Conservation (phyloP, 2,888 invertebrate genomes). For the Neoaliturus tenellus region DNA sequence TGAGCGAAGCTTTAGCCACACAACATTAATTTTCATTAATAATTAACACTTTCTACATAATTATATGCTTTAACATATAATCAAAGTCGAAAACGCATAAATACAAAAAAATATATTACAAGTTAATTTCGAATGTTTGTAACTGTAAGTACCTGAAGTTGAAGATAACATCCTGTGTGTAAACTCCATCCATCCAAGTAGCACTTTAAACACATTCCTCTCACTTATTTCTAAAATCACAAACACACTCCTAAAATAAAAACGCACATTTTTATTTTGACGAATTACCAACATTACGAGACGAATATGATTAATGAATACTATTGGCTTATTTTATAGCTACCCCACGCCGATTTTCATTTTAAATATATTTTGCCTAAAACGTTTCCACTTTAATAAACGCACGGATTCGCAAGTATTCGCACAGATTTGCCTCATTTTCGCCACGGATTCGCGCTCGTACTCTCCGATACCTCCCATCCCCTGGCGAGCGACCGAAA, state of each 20-base stretch:
- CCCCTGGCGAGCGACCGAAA: not conserved
- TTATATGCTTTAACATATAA: too few species aligned
- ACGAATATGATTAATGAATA: not conserved
- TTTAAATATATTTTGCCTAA: not conserved
- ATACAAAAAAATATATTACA: too few species aligned
- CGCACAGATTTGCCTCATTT: not conserved
- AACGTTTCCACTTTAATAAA: not conserved
- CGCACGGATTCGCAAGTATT: not conserved
- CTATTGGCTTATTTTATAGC: not conserved
- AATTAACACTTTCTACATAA: too few species aligned
- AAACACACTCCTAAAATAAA: not conserved
- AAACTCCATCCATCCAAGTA: not conserved
- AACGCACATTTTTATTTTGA: not conserved
- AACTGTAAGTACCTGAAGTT: not conserved
- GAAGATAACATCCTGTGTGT: not conserved
- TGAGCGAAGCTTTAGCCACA: too few species aligned
- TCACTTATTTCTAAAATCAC: too few species aligned
- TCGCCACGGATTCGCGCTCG: not conserved
- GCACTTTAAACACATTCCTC: slow-evolving; percentile 8
- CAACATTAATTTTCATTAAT: too few species aligned
- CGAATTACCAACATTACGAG: not conserved
- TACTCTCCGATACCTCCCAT: not conserved
- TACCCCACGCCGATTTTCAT: not conserved
- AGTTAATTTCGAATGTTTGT: too few species aligned
- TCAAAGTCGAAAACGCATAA: too few species aligned